Evolutionary conservation across 2,888 invertebrate genomes (phyloP), one percentile per base, ranked within the genome.

Genomic region (Andrena flavipes): DNA sequence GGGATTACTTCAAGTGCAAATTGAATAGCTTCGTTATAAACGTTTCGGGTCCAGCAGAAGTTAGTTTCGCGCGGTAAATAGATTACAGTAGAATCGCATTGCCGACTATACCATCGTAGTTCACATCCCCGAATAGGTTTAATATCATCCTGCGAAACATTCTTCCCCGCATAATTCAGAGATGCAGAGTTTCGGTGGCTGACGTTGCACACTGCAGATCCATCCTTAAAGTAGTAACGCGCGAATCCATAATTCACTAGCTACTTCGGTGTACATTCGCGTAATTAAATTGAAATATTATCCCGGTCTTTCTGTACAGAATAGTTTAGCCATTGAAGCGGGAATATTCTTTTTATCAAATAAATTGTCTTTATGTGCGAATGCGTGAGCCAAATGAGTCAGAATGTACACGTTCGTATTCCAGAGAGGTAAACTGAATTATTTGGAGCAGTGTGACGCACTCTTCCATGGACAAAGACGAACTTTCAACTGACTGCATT

Each of bases 21-120:
- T 79, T 80, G 80, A 80, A 80, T 64, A 68, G 80, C 63, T 29
- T 67, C 42, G 71, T 79, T 72, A 63, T 72, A 79, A 80, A 80
- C 70, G 79, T 64, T 80, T 71, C 65, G 60, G 67, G 72, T 79
- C 80, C 72, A 23, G 68, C 67, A 49, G 80, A 80, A 80, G 80
- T 80, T 80, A 79, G 80, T 80, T 80, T 72, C 80, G 26, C 72
- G 56, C 56, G 29, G 63, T 49, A 72, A 79, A 79, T 73, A 64
- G 56, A 68, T 80, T 72, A 72, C 72, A 33, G 29, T 13, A 5
- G 80, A 68, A 68, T 72, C 80, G 63, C 60, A 62, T 72, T 63
- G 78, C 71, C 33, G 71, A 16, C 65, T 67, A 78, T 35, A 49
- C 80, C 67, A 59, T 59, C 80, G 67, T 59, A 80, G 71, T 80